These are phyloP conservation scores for Hippocampus guttulatus DNA, from an alignment of 2,113 vertebrate genomes.

Conservation along the genomic window DNA sequence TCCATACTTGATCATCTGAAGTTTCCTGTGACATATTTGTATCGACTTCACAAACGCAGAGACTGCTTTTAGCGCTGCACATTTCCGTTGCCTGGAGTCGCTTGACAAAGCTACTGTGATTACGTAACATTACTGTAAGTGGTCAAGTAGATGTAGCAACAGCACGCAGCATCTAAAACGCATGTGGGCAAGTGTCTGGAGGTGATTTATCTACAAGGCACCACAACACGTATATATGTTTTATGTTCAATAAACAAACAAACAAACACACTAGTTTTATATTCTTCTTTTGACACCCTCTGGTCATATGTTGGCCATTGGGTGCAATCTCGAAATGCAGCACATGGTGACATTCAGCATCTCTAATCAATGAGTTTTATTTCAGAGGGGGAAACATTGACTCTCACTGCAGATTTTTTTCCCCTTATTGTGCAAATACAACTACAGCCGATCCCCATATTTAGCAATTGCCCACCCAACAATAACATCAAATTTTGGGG, in stretches of 20 bases:
- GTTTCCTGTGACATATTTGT: background rate
- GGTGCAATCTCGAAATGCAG: background rate
- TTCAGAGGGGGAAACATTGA: background rate
- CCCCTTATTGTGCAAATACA: background rate
- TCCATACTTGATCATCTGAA: background rate
- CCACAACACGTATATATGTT: too few species aligned
- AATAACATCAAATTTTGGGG: too few species aligned
- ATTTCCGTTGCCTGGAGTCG: background rate
- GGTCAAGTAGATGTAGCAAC: slow-evolving; percentile 13
- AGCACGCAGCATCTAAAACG: slow-evolving; percentile 5
- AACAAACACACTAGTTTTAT: background rate
- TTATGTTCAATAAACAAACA: too few species aligned
- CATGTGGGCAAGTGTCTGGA: slow-evolving; percentile 16
- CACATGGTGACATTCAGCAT: background rate
- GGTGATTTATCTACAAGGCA: background rate
- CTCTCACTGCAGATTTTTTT: background rate
- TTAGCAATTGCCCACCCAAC: too few species aligned
- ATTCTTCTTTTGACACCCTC: background rate
- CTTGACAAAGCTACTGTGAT: slow-evolving; percentile 14
- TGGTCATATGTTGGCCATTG: background rate
- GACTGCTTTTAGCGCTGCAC: background rate
- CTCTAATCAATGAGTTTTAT: background rate
- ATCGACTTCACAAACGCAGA: background rate
- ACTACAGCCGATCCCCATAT: background rate
- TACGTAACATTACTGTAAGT: slow-evolving; percentile 16